Evolutionary conservation across 2,113 vertebrate genomes (phyloP).

Genomic region (Chaetodon trifascialis): DNA sequence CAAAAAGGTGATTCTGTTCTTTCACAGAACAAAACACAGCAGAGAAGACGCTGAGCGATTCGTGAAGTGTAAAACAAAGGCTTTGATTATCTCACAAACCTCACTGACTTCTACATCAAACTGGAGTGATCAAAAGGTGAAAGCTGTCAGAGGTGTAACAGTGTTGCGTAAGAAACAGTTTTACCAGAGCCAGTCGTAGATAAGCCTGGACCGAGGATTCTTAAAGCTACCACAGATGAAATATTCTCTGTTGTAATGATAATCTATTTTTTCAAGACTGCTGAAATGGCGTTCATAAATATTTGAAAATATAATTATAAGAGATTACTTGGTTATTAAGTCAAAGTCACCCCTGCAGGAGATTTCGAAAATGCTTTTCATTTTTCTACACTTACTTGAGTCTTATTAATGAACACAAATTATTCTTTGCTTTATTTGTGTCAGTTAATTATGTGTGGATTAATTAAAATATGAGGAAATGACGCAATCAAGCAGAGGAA

Average conservation of each 20-base stretch:
- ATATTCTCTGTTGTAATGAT: conserved; percentile 34
- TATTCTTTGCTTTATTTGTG: conserved; percentile 11
- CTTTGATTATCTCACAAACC: conserved; percentile 34
- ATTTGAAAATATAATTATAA: conserved; percentile 74
- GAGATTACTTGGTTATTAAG: conserved; percentile 63
- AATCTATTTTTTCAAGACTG: conserved; percentile 56
- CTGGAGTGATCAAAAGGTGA: conserved; percentile 3
- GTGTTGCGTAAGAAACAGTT: background rate
- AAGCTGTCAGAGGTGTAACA: background rate
- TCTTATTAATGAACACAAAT: conserved; percentile 31
- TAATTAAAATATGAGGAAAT: background rate
- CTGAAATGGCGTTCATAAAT: conserved; percentile 70
- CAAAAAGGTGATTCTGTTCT: conserved; percentile 20
- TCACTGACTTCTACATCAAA: conserved; percentile 14
- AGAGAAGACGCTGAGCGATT: conserved; percentile 40
- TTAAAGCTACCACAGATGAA: conserved; percentile 18
- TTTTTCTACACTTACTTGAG: conserved; percentile 26
- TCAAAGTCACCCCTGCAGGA: conserved; percentile 51
- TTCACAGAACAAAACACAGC: conserved; percentile 35
- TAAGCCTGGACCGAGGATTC: background rate
- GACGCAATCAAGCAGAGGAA: background rate
- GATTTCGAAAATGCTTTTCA: conserved; percentile 21
- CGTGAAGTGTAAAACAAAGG: conserved; percentile 39
- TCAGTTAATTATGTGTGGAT: conserved; percentile 17
- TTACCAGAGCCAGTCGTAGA: background rate